Base-by-base conservation (phyloP, 2,113 vertebrate genomes). In the Sylvia atricapilla region DNA sequence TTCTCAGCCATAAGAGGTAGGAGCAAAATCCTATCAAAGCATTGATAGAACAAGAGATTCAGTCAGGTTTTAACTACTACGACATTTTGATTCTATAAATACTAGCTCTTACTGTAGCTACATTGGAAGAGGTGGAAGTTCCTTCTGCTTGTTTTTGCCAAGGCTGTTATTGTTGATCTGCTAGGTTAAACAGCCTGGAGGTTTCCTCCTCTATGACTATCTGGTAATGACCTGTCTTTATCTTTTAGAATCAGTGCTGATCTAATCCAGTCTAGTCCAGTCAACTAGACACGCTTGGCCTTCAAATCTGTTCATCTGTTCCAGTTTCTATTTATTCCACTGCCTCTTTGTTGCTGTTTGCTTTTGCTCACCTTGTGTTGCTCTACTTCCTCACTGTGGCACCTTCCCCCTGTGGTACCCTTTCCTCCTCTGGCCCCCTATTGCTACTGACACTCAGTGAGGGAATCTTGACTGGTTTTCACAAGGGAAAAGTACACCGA, bases 241-340 rank as follows among this genome's bases (percentile, higher is more conserved):
- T 69, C 69, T 95, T 94, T 89, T 88, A 91, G 83, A 94, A 94
- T 77, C 62, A 77, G 82, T 74, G 85, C 17, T 92, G 27, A 70
- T 21, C 39, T 76, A 68, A 72, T 73, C 50, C 70, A 78, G 33
- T 49, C 50, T 67, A n/a, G 59, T 76, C 59, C 49, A 75, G 52
- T 56, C 68, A 80, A 46, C 35, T 6, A 86, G 37, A 31, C 24
- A 58, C 4, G 47, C 75, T 22, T 84, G 62, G 66, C 69, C 73
- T 96, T 91, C 63, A 72, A 17, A 91, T 74, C 47, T 73, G 11
- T 50, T 94, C 13, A 91, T 74, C 47, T 73, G 11, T 50, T 94
- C 13, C 28, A 58, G 62, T 11, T 92, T 55, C 47, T 74, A 5
- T 62, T 82, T 87, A 79, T 82, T 85, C 35, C 28, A n/a, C 56